Conservation (phyloP, 2,797 vertebrate genomes). For the Spea hammondii region DNA sequence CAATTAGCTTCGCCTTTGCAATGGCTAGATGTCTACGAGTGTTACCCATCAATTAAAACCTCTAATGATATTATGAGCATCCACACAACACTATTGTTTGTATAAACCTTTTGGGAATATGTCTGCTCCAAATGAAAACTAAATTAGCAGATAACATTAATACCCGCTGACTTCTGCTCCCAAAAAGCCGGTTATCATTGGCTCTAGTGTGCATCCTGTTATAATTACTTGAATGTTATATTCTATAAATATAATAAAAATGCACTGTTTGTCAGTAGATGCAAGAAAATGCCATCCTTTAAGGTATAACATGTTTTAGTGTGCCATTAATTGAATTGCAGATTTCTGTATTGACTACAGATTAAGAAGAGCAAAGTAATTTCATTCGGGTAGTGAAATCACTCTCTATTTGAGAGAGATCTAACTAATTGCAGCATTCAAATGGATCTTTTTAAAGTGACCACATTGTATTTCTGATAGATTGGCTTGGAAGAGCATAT, state of each 20-base stretch:
- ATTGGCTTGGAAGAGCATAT: too few species aligned
- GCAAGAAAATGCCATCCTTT: neutral
- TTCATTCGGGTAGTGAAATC: neutral
- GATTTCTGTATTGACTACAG: constrained; percentile 5
- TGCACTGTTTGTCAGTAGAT: neutral
- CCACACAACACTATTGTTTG: constrained; percentile 6
- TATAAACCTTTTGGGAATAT: constrained; percentile 9
- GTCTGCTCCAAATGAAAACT: neutral
- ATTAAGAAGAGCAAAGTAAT: neutral
- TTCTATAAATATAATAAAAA: neutral
- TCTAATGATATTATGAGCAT: constrained; percentile 22
- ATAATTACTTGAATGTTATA: neutral
- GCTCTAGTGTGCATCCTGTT: too few species aligned
- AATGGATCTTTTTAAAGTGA: too few species aligned
- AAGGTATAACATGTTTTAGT: neutral
- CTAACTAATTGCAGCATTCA: neutral
- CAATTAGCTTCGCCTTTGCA: constrained; percentile 32
- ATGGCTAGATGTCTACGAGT: constrained; percentile 17
- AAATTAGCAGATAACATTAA: neutral
- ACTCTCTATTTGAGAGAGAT: neutral
- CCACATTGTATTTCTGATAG: too few species aligned
- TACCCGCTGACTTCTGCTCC: too few species aligned
- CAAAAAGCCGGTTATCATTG: too few species aligned
- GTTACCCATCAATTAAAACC: constrained; percentile 10
- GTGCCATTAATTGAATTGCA: constrained; percentile 3